phyloP scores from a whole-genome alignment of 2,113 vertebrate genomes.

The Tautogolabrus adspersus region DNA sequence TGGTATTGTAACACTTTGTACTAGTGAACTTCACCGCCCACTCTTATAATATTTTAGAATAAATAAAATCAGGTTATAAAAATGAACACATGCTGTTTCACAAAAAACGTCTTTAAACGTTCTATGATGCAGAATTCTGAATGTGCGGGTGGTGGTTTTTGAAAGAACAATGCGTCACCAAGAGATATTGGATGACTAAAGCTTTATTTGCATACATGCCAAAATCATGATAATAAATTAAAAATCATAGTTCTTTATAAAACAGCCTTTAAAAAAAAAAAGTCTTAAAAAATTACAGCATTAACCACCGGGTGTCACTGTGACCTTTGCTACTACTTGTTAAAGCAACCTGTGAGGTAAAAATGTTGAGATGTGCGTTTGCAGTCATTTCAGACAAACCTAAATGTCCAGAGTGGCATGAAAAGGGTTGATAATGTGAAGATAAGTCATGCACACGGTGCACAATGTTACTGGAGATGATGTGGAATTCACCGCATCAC shows the following conservation, averaged over 20 bases:
- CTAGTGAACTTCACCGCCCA: no score
- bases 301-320: constrained; percentile 62
- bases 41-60: no score
- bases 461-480: constrained; percentile 24
- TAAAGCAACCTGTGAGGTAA: background rate
- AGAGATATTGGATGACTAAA: background rate
- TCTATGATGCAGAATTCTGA: no score
- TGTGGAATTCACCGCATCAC: constrained; percentile 30
- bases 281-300: background rate
- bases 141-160: background rate
- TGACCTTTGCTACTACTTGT: background rate
- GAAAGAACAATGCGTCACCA: background rate
- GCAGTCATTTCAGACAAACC: background rate
- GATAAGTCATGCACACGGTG: constrained; percentile 62
- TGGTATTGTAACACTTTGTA: no score
- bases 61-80: no score
- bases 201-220: constrained; percentile 58
- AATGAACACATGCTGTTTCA: no score
- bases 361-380: background rate
- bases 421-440: background rate
- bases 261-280: constrained; percentile 14
- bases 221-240: constrained; percentile 38
- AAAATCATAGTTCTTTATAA: constrained; percentile 12
- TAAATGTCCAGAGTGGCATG: background rate
- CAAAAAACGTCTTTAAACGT: no score